Evolutionary conservation across 2,888 invertebrate species (phyloP), one percentile per base, ranked within the genome.

Genomic region (Amaurobius ferox): DNA sequence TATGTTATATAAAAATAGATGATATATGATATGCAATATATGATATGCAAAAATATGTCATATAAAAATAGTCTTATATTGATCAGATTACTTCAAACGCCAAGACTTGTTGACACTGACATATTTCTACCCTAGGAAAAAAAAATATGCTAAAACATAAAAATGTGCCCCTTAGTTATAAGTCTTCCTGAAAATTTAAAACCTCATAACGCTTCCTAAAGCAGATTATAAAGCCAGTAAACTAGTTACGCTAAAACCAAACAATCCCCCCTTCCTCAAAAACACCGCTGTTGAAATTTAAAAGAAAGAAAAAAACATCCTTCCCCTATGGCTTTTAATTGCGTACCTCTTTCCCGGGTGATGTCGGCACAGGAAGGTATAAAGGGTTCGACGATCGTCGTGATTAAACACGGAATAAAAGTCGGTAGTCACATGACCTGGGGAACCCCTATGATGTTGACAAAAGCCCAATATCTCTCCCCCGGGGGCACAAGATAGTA

Each of bases 351-450:
- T 35, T 66, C 35, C 66, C n/a, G 32, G 19, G 6, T 26, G 28
- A 39, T 29, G 28, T 44, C 76, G 48, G 71, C 30, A 6, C 26
- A 72, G 30, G 44, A 78, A 83, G 71, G 5, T 23, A 77, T 64
- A 72, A 85, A 83, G 71, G 83, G 72, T 85, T 66, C 67, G 9
- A 29, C 83, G 83, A 85, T 85, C 77, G 72, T 72, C 48, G 83
- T 77, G 83, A 85, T 85, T 85, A 85, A 85, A 85, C 83, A 85
- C 83, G 83, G 55, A 83, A 72, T 71, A 76, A 72, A 85, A 76
- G 72, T 26, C 81, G 68, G 44, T 19, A 74, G 80, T 61, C 81
- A 83, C 81, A 76, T 76, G 81, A 71, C 81, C 81, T 44, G 74
- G n/a, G 19, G 23, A 48, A 62, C 71, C 79, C 71, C 44, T 32